Base-by-base conservation (phyloP, 2,888 invertebrate genomes). In the Rapana venosa region DNA sequence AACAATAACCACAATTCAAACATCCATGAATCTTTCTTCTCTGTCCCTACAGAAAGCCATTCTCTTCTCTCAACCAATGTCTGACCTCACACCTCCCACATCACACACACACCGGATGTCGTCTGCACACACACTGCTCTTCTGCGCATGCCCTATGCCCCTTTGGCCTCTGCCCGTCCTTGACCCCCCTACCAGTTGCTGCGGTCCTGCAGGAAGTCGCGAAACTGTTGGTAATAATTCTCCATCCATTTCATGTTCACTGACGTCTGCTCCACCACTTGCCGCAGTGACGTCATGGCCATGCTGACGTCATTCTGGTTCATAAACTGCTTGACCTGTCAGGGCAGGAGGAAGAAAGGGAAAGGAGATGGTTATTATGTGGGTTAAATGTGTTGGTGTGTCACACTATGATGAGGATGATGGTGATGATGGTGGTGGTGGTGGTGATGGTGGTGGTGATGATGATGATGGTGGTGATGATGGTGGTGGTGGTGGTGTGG, bases 301-400 rank as follows among this genome's bases (percentile, higher is more conserved):
- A 77, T 74, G 61, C 84, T 89, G 47, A 89, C 89, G 70, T 89
- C 89, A 56, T 83, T 89, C 22, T 66, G 35, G 2, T 47, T 13
- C 84, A 89, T 89, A 70, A 89, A 89, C 85, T 30, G 84, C 22
- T 70, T 66, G 26, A 89, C 70, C 89, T 89, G 74, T 35, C 77
- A 8, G 35, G 32, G 5, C 0, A 58, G n/a, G 15, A 13, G n/a
- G 11, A 22, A 26, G 47, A 30, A 35, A 36, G 74, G 0, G 26
- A 8, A 20, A 35, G 32, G 79, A 5, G 15, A 35, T 17, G 32
- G 6, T 77, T 0, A 26, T 8, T 77, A 30, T n/a, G 15, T 77
- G 30, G 74, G 13, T 77, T 30, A n/a, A 79, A 61, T 61, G 61
- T 20, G 32, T 17, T 32, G 32, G 32, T 2, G 5, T 17, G 32